Evolutionary conservation across 2,888 invertebrate species (phyloP).

Genomic region (Muscina levida): DNA sequence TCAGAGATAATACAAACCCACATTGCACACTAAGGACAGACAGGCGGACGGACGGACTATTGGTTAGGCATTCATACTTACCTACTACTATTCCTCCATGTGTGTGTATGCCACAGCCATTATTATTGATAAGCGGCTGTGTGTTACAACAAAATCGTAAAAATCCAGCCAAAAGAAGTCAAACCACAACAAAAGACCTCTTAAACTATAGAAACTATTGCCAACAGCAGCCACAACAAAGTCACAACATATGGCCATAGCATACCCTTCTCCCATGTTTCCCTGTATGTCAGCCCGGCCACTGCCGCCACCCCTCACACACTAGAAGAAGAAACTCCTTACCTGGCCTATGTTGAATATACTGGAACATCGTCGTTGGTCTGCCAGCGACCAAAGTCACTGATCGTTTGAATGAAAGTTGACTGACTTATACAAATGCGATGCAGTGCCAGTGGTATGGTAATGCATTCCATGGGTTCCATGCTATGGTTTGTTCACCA

Average conservation of each 20-base stretch:
- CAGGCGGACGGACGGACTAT: constrained; percentile 3
- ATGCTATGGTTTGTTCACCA: constrained; percentile 33
- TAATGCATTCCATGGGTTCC: constrained; percentile 27
- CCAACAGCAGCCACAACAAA: constrained; percentile 3
- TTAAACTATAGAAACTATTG: constrained; percentile 59
- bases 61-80: not conserved
- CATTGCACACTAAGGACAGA: constrained; percentile 43
- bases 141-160: not conserved
- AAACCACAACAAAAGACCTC: constrained; percentile 64
- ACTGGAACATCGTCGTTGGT: constrained; percentile 30
- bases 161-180: constrained; percentile 46
- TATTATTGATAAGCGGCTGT: not conserved
- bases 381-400: constrained; percentile 49
- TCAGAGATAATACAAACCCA: constrained; percentile 63
- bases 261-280: not conserved
- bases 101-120: no score
- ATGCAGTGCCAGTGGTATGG: constrained; percentile 20
- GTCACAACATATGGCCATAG: not conserved
- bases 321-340: constrained; percentile 5
- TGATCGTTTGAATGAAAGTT: constrained; percentile 71
- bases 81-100: not conserved
- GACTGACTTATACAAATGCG: constrained; percentile 71
- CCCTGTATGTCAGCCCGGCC: not conserved
- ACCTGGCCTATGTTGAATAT: constrained; percentile 10
- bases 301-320: not conserved